Conservation (phyloP, 2,113 vertebrate species). For the Theristicus caerulescens region DNA sequence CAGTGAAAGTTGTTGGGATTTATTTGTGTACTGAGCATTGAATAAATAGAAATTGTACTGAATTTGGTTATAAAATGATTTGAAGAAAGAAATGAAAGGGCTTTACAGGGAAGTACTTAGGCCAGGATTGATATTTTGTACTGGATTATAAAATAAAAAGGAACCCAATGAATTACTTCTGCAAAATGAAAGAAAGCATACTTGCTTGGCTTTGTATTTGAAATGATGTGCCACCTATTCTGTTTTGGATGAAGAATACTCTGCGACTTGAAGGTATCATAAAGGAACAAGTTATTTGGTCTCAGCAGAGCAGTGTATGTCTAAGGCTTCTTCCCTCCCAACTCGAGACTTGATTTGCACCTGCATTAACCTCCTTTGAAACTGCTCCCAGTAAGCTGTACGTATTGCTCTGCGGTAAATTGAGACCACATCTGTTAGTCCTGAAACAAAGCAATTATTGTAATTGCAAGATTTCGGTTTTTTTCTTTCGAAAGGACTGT, state of each 20-base stretch:
- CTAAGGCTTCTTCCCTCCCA: neutral
- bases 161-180: neutral
- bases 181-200: neutral
- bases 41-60: neutral
- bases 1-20: neutral
- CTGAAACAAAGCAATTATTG: neutral
- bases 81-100: neutral
- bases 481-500: neutral
- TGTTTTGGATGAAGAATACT: neutral
- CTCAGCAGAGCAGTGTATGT: neutral
- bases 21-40: neutral
- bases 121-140: neutral
- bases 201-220: neutral
- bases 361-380: neutral
- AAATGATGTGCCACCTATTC: neutral
- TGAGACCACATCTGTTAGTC: neutral
- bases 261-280: neutral
- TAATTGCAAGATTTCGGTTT: neutral
- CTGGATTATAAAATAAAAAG: neutral
- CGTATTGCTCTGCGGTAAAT: neutral
- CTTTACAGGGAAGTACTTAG: neutral
- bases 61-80: neutral
- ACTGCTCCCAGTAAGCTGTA: neutral
- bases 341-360: neutral
- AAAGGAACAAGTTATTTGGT: neutral